Conservation (phyloP, 1,140 invertebrate genomes). For the Psix sp. region DNA sequence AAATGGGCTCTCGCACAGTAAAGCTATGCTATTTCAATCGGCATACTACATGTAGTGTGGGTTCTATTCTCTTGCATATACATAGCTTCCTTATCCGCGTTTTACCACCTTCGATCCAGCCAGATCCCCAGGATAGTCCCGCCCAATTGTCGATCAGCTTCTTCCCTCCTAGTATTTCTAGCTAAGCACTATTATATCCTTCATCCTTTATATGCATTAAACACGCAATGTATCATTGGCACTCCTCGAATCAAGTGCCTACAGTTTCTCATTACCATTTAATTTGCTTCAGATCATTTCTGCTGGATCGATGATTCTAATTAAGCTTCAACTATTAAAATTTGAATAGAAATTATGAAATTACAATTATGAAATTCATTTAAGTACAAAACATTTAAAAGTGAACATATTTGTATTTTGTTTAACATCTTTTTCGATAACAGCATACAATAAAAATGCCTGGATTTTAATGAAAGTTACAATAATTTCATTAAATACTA, state of each 20-base stretch:
- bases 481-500: too few species aligned
- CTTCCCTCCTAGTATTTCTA: slow-evolving; percentile 38
- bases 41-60: slow-evolving; percentile 36
- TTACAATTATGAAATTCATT: not conserved
- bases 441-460: too few species aligned
- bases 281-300: slow-evolving; percentile 10
- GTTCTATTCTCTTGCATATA: slow-evolving; percentile 34
- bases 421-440: too few species aligned
- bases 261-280: slow-evolving; percentile 14
- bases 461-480: too few species aligned
- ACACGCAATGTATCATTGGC: slow-evolving; percentile 36
- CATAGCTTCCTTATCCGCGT: slow-evolving; percentile 55
- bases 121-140: slow-evolving; percentile 51
- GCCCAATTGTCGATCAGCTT: slow-evolving; percentile 52
- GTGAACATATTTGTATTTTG: too few species aligned
- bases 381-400: too few species aligned
- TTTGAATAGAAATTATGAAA: not conserved
- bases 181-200: slow-evolving; percentile 34
- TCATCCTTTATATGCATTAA: slow-evolving; percentile 42
- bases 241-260: slow-evolving; percentile 25
- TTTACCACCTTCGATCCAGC: slow-evolving; percentile 50
- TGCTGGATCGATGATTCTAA: not conserved
- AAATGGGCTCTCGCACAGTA: slow-evolving; percentile 38
- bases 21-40: slow-evolving; percentile 47
- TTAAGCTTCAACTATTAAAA: not conserved